phyloP scores from a whole-genome alignment of 2,888 invertebrate genomes.

The Bellardia bayeri region DNA sequence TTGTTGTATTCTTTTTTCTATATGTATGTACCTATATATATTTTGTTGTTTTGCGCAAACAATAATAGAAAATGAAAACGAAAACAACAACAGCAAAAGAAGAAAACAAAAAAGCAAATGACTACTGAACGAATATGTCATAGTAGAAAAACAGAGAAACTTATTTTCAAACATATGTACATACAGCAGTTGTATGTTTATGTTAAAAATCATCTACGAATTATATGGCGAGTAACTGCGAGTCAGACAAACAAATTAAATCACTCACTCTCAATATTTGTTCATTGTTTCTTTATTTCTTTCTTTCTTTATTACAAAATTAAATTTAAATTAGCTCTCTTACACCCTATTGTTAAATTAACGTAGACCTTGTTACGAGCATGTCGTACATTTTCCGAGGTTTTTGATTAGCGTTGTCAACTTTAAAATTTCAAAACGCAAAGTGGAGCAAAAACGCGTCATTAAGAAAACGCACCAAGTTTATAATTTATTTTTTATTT shows the following conservation, averaged over 20 bases:
- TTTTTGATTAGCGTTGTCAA: neutral
- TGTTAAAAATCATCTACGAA: neutral
- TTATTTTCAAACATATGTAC: neutral
- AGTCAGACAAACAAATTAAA: neutral
- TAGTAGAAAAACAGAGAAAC: neutral
- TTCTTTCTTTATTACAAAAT: neutral
- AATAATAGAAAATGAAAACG: constrained; percentile 41
- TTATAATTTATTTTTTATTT: too few species aligned
- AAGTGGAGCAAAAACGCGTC: too few species aligned
- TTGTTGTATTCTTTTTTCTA: constrained; percentile 1
- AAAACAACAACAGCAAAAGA: constrained; percentile 14
- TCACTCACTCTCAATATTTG: neutral
- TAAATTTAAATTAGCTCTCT: neutral
- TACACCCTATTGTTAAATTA: neutral
- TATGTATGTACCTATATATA: neutral
- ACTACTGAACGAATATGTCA: constrained; percentile 48
- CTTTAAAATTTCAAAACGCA: too few species aligned
- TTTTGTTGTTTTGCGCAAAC: constrained; percentile 43
- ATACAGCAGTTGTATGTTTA: neutral
- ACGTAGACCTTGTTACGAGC: neutral
- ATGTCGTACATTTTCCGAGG: neutral
- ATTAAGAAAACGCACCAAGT: too few species aligned
- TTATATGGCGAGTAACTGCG: neutral
- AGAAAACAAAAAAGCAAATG: constrained; percentile 15
- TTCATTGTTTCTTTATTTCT: neutral